phyloP scores from a whole-genome alignment of 2,888 invertebrate species.

The Chaitophorus viminalis region DNA sequence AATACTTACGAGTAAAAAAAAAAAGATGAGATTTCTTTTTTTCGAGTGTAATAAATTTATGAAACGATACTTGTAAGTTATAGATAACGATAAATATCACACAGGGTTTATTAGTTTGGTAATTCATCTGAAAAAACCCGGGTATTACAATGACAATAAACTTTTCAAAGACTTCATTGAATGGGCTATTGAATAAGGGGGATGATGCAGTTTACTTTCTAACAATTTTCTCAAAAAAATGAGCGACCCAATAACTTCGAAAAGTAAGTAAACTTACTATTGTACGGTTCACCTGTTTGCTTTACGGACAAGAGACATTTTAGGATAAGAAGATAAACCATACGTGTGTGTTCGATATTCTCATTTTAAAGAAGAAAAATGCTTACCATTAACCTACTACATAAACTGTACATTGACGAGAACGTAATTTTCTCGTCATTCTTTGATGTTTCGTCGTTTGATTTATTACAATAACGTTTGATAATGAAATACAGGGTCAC shows the following conservation, averaged over 20 bases:
- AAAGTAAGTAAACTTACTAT: conserved; percentile 37
- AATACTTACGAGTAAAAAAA: background rate
- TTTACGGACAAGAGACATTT: background rate
- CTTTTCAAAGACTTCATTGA: background rate
- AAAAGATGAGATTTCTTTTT: background rate
- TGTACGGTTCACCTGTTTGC: conserved; percentile 5
- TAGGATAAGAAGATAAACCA: background rate
- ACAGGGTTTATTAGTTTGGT: background rate
- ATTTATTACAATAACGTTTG: background rate
- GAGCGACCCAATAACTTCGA: background rate
- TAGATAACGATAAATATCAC: background rate
- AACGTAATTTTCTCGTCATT: background rate
- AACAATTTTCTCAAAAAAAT: conserved; percentile 7
- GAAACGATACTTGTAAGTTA: background rate
- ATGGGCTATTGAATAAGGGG: too few species aligned
- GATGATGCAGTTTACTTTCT: background rate
- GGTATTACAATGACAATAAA: background rate
- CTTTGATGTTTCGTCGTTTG: background rate
- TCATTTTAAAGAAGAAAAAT: background rate
- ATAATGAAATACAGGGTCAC: too few species aligned
- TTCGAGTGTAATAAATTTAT: background rate
- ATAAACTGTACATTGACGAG: background rate
- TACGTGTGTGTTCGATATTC: background rate
- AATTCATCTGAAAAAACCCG: background rate
- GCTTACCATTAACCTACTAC: background rate